These are phyloP conservation scores for Gymnopithys bicolor DNA, from an alignment of 2,797 vertebrate species.

Conservation along the genomic window DNA sequence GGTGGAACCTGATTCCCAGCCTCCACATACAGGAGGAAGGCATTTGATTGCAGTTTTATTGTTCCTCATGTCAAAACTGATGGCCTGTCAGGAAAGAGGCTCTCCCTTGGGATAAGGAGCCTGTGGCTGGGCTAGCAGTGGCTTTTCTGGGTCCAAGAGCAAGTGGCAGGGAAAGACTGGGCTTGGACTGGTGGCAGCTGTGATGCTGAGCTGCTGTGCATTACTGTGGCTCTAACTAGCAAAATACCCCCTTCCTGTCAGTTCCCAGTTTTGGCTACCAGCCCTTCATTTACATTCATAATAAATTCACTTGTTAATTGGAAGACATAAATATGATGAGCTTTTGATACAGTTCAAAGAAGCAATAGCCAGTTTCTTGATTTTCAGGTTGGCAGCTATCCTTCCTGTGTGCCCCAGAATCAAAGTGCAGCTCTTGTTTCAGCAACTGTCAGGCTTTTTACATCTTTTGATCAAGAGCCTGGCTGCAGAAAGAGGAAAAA, in stretches of 20 bases:
- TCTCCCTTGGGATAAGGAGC: not conserved
- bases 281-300: not conserved
- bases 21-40: not conserved
- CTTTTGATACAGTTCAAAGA: slow-evolving; percentile 54
- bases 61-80: slow-evolving; percentile 47
- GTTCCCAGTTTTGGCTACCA: not conserved
- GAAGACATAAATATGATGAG: slow-evolving; percentile 35
- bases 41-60: slow-evolving; percentile 55
- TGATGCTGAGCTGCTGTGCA: rapidly evolving
- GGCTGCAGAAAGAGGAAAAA: slow-evolving; percentile 32
- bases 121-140: not conserved
- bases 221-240: not conserved
- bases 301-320: slow-evolving; percentile 27
- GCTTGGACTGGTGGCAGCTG: not conserved
- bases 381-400: slow-evolving; percentile 27
- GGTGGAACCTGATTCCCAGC: slow-evolving; percentile 18
- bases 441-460: slow-evolving; percentile 22
- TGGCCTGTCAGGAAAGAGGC: not conserved
- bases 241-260: not conserved
- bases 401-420: slow-evolving; percentile 50
- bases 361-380: slow-evolving; percentile 31
- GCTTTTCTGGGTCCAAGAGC: not conserved
- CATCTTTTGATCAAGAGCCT: slow-evolving; percentile 52
- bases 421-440: slow-evolving; percentile 33
- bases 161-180: not conserved